These are phyloP conservation scores for Gallinago stenura DNA, from an alignment of 2,797 vertebrate genomes.

Conservation along the genomic window DNA sequence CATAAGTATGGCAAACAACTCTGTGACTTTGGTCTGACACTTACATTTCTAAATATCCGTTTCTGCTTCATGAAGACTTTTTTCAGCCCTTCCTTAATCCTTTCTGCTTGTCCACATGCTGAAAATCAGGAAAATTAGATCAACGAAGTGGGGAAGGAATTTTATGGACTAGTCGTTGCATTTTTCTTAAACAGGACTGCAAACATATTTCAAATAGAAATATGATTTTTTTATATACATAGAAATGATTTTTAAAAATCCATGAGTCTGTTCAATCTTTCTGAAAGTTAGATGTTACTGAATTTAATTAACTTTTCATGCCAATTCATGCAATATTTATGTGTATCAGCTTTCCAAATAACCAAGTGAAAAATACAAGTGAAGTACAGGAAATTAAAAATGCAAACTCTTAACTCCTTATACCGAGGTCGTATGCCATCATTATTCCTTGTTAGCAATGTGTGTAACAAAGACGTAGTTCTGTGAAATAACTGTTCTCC, in stretches of 20 bases:
- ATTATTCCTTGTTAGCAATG: neutral
- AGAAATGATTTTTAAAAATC: neutral
- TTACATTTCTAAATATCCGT: neutral
- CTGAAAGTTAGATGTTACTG: neutral
- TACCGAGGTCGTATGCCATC: neutral
- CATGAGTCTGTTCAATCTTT: neutral
- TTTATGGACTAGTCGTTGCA: neutral
- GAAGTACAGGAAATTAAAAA: constrained; percentile 43
- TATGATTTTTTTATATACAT: too few species aligned
- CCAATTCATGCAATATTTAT: constrained; percentile 7
- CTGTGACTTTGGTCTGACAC: neutral
- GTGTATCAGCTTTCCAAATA: constrained; percentile 36
- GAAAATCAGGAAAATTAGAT: neutral
- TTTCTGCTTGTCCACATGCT: neutral
- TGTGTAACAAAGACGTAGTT: neutral
- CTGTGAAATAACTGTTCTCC: neutral
- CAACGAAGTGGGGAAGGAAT: neutral
- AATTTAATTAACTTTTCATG: neutral
- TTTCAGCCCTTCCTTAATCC: constrained; percentile 22
- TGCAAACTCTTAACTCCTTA: neutral
- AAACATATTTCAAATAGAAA: neutral
- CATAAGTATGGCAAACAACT: constrained; percentile 17
- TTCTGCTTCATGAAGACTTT: neutral
- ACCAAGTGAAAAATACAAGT: constrained; percentile 13
- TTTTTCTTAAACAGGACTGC: constrained; percentile 3